These are phyloP conservation scores for Clavelina lepadiformis DNA, from an alignment of 23 tunicate species.

Conservation along the genomic window DNA sequence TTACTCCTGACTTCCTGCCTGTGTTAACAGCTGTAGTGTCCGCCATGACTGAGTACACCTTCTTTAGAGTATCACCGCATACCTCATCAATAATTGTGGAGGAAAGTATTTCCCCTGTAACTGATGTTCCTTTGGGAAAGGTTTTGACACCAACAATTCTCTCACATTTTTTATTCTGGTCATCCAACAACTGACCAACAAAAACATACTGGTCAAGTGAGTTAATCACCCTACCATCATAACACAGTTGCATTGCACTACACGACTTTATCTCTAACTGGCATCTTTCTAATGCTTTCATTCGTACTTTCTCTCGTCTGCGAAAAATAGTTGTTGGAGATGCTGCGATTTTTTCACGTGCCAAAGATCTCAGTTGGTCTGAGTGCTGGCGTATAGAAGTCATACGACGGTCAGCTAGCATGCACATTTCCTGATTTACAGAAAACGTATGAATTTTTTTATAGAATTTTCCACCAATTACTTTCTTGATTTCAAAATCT, in stretches of 20 bases:
- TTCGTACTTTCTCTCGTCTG: background rate
- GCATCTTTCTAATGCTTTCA: constrained; percentile 3
- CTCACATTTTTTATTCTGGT: background rate
- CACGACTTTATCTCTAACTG: background rate
- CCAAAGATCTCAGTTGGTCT: constrained; percentile 4
- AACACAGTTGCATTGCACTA: constrained; percentile 10
- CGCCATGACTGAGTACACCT: constrained; percentile 12
- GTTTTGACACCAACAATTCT: constrained; percentile 4
- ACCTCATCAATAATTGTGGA: background rate
- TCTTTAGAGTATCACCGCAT: background rate
- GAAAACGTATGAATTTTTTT: background rate
- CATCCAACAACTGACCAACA: constrained; percentile 5
- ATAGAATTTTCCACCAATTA: background rate
- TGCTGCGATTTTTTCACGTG: constrained; percentile 1
- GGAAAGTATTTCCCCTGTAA: constrained; percentile 5
- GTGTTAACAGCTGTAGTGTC: constrained; percentile 9
- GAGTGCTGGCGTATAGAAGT: constrained; percentile 3
- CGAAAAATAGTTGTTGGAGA: constrained; percentile 11
- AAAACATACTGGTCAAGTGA: constrained; percentile 7
- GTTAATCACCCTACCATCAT: constrained; percentile 5
- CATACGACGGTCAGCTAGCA: constrained; percentile 14
- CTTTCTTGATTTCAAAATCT: too few relatives aligned
- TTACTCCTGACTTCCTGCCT: constrained; percentile 3
- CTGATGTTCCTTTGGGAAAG: constrained; percentile 4
- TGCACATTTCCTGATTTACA: background rate